phyloP scores from a whole-genome alignment of 2,113 vertebrate genomes.

The Platycercus adscitus region DNA sequence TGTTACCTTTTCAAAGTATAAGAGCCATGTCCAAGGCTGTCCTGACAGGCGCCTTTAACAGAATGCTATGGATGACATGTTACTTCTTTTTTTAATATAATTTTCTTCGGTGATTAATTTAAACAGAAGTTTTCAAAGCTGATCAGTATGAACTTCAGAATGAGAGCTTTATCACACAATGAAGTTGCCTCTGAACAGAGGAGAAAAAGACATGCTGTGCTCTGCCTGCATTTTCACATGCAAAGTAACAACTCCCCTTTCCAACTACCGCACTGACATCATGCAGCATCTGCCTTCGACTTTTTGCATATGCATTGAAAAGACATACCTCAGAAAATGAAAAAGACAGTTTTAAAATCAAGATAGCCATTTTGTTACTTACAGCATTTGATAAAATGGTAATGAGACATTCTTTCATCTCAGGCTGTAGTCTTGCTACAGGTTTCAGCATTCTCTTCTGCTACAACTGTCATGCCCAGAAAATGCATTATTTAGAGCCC shows the following conservation, averaged over 20 bases:
- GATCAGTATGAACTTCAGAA: background rate
- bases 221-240: slow-evolving; percentile 50
- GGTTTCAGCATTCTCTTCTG: slow-evolving; percentile 81
- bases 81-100: background rate
- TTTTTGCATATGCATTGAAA: slow-evolving; percentile 47
- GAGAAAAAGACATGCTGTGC: background rate
- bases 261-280: slow-evolving; percentile 4
- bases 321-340: slow-evolving; percentile 26
- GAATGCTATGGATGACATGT: background rate
- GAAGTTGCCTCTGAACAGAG: slow-evolving; percentile 17
- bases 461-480: slow-evolving; percentile 69
- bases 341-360: slow-evolving; percentile 2
- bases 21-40: background rate
- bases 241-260: slow-evolving; percentile 39
- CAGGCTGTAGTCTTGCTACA: slow-evolving; percentile 73
- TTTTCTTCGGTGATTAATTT: background rate
- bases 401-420: slow-evolving; percentile 91
- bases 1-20: background rate
- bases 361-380: slow-evolving; percentile 78
- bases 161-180: background rate
- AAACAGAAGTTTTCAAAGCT: slow-evolving; percentile 39
- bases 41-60: background rate
- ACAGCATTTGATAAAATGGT: slow-evolving; percentile 97
- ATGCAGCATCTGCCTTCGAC: slow-evolving; percentile 40
- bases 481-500: slow-evolving; percentile 85